Conservation (phyloP, 2,797 vertebrate species). For the Esox lucius region DNA sequence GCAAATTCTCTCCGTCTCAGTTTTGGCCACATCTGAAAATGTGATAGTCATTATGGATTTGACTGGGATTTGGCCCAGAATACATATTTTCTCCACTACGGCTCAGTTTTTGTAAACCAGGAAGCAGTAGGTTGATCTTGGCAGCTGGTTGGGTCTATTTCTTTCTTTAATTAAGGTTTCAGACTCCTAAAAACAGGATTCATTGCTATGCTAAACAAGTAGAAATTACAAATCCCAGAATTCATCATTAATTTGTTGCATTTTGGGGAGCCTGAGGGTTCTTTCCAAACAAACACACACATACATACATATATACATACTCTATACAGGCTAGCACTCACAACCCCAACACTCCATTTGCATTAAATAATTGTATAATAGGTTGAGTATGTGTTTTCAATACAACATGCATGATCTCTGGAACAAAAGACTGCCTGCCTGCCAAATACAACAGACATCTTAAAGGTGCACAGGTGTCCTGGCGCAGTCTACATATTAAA, state of each 20-base stretch:
- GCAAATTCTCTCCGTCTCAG: constrained; percentile 45
- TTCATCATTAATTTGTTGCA: constrained; percentile 81
- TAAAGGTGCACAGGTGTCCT: constrained; percentile 58
- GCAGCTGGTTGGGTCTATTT: constrained; percentile 75
- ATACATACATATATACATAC: constrained; percentile 10
- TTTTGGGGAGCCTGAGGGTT: constrained; percentile 57
- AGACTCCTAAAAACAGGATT: constrained; percentile 80
- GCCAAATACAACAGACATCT: constrained; percentile 47
- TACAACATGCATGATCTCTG: not conserved
- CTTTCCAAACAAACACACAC: constrained; percentile 11
- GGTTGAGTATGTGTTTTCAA: not conserved
- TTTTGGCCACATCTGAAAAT: constrained; percentile 72
- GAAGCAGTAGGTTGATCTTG: constrained; percentile 92
- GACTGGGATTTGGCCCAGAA: constrained; percentile 73
- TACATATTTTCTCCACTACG: constrained; percentile 71
- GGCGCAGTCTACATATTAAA: constrained; percentile 22
- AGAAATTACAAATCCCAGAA: constrained; percentile 79
- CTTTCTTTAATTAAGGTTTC: constrained; percentile 84
- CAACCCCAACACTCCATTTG: constrained; percentile 8
- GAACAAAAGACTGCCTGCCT: constrained; percentile 34
- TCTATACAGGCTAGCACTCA: not conserved
- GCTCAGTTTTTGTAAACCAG: constrained; percentile 83
- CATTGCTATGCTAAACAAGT: constrained; percentile 71
- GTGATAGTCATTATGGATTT: constrained; percentile 81
- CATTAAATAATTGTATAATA: constrained; percentile 5